Base-by-base conservation (phyloP, 2,888 invertebrate genomes). In the Oithona nana region DNA sequence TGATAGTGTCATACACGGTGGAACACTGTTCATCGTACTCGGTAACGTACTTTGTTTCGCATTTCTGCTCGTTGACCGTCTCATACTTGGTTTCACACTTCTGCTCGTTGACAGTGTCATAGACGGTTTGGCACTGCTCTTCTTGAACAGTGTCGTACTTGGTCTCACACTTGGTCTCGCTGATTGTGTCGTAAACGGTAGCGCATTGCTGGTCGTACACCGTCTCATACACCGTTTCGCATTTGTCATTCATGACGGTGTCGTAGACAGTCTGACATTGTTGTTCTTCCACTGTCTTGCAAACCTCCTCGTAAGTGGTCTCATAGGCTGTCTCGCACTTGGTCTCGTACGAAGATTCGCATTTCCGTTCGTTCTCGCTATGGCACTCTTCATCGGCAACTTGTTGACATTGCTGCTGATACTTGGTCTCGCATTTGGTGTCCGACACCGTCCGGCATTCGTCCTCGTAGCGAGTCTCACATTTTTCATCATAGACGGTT, bases 41-140 rank as follows among this genome's bases (percentile, higher is more conserved):
- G 6, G 52, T 61, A n/a, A 49, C 54, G 26, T 61, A 61, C n/a
- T 29, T 20, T 6, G 61, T 61, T 26, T 61, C 61, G 30, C 61
- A 61, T 31, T 61, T 61, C 30, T 61, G 61, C 26, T 61, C 61
- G 28, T 54, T 54, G 30, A 54, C 29, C 24, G 61, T 61, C 3
- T 61, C 61, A 30, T 61, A 61, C 61, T 61, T 61, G 30, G 55
- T 52, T 30, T 61, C 61, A 30, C 61, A 61, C 20, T 61, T 61
- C 61, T 61, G 22, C 31, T 61, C 61, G 16, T 61, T 26, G 4
- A 61, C 55, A n/a, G 61, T 61, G 20, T 59, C 59, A 31, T 61
- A 61, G 26, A 54, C 48, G 30, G 61, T 61, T 22, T 26, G 3
- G 54, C 61, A 61, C 29, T 61, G 52, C 52, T 61, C 28, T 24